Conservation (phyloP, 2,113 vertebrate genomes). For the Nannospalax galili region DNA sequence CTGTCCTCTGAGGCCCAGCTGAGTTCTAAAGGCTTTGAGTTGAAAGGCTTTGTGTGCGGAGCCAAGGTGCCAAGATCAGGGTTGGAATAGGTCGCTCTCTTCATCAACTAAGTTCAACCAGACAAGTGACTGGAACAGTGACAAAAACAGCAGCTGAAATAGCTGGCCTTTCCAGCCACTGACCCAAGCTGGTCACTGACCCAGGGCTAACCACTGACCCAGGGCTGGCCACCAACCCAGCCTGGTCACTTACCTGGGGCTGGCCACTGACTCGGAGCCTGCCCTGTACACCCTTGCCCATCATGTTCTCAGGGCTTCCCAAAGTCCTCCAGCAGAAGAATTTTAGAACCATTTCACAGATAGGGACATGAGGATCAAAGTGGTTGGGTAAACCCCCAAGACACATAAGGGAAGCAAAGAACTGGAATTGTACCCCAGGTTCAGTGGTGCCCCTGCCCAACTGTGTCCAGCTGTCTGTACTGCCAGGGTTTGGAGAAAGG, state of each 20-base stretch:
- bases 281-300: neutral
- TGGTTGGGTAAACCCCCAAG: neutral
- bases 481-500: neutral
- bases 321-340: neutral
- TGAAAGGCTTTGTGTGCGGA: constrained; percentile 15
- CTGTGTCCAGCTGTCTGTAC: fast-evolving
- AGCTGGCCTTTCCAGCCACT: neutral
- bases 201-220: too few species aligned
- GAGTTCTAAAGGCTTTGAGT: constrained; percentile 51
- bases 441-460: neutral
- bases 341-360: neutral
- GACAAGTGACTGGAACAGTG: neutral
- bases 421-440: neutral
- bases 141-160: neutral
- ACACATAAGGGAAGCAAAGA: neutral
- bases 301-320: neutral
- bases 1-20: neutral
- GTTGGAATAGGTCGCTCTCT: neutral
- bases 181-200: neutral
- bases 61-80: neutral
- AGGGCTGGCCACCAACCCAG: neutral
- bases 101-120: neutral
- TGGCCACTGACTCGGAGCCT: neutral
- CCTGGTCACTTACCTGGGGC: neutral
- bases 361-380: neutral